phyloP scores from a whole-genome alignment of 2,888 invertebrate species.

The Rhingia rostrata region DNA sequence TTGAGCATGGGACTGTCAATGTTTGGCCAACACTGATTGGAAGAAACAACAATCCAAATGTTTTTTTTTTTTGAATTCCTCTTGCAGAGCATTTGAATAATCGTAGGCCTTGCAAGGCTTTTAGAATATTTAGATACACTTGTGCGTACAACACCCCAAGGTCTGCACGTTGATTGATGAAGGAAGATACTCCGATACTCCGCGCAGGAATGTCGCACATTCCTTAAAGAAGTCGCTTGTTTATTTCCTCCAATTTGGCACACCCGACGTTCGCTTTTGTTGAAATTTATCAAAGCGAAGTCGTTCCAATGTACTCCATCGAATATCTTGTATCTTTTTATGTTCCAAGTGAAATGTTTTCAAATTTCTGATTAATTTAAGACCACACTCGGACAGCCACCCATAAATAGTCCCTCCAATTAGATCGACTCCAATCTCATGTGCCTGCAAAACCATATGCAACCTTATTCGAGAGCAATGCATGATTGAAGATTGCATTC shows the following conservation, averaged over 20 bases:
- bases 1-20: no score
- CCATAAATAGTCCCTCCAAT: not conserved
- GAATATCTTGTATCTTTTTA: no score
- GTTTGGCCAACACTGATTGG: no score
- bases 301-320: no score
- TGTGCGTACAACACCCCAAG: slow-evolving; percentile 10
- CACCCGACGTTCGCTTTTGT: no score
- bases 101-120: not conserved
- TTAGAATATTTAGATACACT: not conserved
- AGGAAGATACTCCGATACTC: slow-evolving; percentile 12
- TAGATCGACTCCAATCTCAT: not conserved
- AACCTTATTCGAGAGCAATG: slow-evolving; percentile 1
- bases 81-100: not conserved
- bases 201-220: slow-evolving; percentile 3
- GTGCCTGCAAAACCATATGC: not conserved
- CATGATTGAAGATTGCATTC: slow-evolving; percentile 20
- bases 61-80: not conserved
- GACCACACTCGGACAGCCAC: not conserved
- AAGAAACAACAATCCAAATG: not conserved
- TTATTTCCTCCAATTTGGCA: not conserved
- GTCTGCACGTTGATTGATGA: slow-evolving; percentile 29
- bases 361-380: not conserved
- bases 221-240: not conserved
- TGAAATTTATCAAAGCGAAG: no score
- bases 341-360: no score